Evolutionary conservation across 2,888 invertebrate genomes (phyloP), one percentile per base, ranked within the genome.

Genomic region (Meiosimyza decipiens): DNA sequence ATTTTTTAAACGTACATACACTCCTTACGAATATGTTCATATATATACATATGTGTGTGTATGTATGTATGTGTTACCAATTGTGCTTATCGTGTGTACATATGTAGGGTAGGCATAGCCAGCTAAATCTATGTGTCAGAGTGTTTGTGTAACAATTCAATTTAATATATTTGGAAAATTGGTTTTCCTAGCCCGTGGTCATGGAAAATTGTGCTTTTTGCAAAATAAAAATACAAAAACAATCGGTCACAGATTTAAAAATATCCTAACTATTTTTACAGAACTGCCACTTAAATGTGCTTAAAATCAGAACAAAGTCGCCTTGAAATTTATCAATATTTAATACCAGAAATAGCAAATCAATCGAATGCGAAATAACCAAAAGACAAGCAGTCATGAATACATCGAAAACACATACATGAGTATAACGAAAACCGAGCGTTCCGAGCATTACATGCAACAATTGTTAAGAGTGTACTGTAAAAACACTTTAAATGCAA

Each of bases 121-220:
- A 22, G 22, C 9, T 28, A 40, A 33, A 15, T 40, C 15, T 33
- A n/a, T 63, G 49, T 63, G 40, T 47, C 40, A 47, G 63, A 16
- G n/a, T 15, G 54, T 54, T 54, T 57, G 57, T 57, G 57, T 22
- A 18, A 57, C 22, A 57, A 57, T 57, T 28, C 22, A 62, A 62
- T 40, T 40, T 40, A 62, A 33, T 40, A 40, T 16, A 65, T 28
- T 22, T 52, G 12, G 65, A 65, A 65, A 65, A 65, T 65, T 65
- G 51, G 28, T 65, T 65, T 65, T 28, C 49, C 15, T 9, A 16
- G 65, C 65, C 65, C 12, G 52, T 16, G 52, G 65, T n/a, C 5
- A 63, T 16, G 16, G 22, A 40, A 47, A 49, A 64, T 51, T 64
- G 15, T 64, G 47, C 22, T 49, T 18, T 18, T 57, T 28, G 3